Percentiles rank a stretch among this genome's conserved stretches.
Conservation (phyloP, 2,797 vertebrate genomes). For the Galagoides demidoff region DNA sequence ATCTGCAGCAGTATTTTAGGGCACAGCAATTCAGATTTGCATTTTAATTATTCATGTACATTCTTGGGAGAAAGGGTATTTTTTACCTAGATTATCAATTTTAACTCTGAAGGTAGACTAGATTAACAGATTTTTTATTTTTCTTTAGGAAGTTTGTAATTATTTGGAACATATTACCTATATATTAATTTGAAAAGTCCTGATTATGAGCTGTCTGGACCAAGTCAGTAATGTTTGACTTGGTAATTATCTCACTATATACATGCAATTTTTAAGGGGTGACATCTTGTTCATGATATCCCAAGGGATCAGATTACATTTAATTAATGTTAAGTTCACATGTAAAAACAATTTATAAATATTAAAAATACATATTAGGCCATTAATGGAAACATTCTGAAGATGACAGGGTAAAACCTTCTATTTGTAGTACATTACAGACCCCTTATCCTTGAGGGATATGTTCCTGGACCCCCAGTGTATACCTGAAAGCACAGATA, state of each 20-base stretch:
- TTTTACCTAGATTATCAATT: constrained; percentile 42
- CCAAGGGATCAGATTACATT: background rate
- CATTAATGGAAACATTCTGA: constrained; percentile 38
- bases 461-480: background rate
- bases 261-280: background rate
- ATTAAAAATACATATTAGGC: constrained; percentile 40
- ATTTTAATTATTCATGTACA: constrained; percentile 16
- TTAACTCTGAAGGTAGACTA: background rate
- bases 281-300: constrained; percentile 1
- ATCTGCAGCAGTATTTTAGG: background rate
- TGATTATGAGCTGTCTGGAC: constrained; percentile 12
- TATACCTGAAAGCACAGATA: background rate
- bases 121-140: background rate
- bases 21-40: constrained; percentile 15
- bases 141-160: constrained; percentile 22
- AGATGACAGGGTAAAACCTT: constrained; percentile 14
- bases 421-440: constrained; percentile 23
- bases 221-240: constrained; percentile 24
- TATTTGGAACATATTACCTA: constrained; percentile 32
- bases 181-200: constrained; percentile 22
- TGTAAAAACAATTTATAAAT: constrained; percentile 7
- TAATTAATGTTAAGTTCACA: constrained; percentile 48
- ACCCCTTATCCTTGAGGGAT: background rate
- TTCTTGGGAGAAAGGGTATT: background rate
- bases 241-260: background rate